Conservation (phyloP, 2,888 invertebrate species). For the Amblyjoppa proteus region DNA sequence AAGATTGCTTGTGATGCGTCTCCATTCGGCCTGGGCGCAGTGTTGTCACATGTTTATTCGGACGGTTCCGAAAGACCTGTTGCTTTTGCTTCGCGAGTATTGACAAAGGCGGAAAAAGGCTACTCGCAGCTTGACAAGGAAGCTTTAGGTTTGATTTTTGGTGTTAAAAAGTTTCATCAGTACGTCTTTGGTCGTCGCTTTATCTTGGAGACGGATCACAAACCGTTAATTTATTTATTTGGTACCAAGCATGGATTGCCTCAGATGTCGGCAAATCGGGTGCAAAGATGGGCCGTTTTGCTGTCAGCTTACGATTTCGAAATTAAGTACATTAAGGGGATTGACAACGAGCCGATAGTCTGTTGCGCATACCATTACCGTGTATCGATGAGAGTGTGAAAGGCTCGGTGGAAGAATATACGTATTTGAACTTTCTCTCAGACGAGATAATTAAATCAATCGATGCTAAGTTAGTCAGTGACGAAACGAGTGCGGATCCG, state of each 20-base stretch:
- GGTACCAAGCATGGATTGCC: constrained; percentile 67
- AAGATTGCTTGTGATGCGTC: constrained; percentile 82
- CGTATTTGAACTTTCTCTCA: constrained; percentile 40
- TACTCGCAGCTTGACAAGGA: constrained; percentile 75
- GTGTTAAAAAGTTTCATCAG: constrained; percentile 80
- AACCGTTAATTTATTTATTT: constrained; percentile 70
- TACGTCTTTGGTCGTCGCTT: constrained; percentile 80
- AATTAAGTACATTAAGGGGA: constrained; percentile 59
- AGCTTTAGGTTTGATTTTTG: constrained; percentile 80
- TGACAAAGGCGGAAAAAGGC: constrained; percentile 55
- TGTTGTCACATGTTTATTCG: constrained; percentile 69
- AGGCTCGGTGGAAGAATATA: constrained; percentile 10
- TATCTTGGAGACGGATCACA: constrained; percentile 72
- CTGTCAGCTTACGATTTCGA: constrained; percentile 69
- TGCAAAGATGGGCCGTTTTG: constrained; percentile 72
- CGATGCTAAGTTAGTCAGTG: background rate
- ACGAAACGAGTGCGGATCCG: background rate
- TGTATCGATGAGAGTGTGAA: background rate
- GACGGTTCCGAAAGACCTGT: constrained; percentile 62
- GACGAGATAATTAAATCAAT: constrained; percentile 15
- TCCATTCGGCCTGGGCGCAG: constrained; percentile 77
- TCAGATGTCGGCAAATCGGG: constrained; percentile 66
- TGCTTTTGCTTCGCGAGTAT: constrained; percentile 63
- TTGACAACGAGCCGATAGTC: constrained; percentile 68
- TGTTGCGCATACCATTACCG: constrained; percentile 66